Base-by-base conservation (phyloP, 2,113 vertebrate species). In the Leptobrachium ailaonicum region DNA sequence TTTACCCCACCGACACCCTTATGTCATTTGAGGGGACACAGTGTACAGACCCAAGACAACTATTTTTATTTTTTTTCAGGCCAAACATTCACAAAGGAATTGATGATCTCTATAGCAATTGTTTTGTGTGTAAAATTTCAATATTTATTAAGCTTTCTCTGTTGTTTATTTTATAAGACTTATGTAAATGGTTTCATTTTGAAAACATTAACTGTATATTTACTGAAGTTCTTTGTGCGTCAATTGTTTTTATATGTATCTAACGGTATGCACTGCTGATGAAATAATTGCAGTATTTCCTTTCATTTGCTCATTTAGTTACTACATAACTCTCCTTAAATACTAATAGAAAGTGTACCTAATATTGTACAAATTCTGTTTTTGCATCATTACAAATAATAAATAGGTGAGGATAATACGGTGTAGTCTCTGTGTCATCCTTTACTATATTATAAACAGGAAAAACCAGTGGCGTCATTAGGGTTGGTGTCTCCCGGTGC, bases 141-240 rank as follows among this genome's bases (percentile, higher is more conserved):
- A 0, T 89, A 91, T 91, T 90, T 90, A 91, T 90, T 90, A 82
- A 87, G 79, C 80, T 82, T 76, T 77, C 8, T 79, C 12, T 53
- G 5, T 42, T 73, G 40, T 66, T 66, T 84, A 76, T 85, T 86
- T 85, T 83, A 82, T 85, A 84, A 83, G 83, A 70, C 77, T 72
- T 85, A 70, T 82, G 62, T 77, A 78, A 80, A 71, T 71, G 41
- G 20, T 83, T 11, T 60, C 20, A 53, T 20, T 56, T 62, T 54
- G 74, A 7, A 82, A 77, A 69, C 77, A 64, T 85, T 68, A 62
- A 78, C 84, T 54, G 43, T 6, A 73, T 5, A 0, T 47, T 40
- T 0, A 0, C 3, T 69, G n/a, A 14, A 4, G 32, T 13, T 20
- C 44, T n/a, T 11, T 20, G 44, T 50, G 63, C 45, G 44, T 41